phyloP scores from a whole-genome alignment of 2,888 invertebrate species.

The Synanthedon vespiformis region DNA sequence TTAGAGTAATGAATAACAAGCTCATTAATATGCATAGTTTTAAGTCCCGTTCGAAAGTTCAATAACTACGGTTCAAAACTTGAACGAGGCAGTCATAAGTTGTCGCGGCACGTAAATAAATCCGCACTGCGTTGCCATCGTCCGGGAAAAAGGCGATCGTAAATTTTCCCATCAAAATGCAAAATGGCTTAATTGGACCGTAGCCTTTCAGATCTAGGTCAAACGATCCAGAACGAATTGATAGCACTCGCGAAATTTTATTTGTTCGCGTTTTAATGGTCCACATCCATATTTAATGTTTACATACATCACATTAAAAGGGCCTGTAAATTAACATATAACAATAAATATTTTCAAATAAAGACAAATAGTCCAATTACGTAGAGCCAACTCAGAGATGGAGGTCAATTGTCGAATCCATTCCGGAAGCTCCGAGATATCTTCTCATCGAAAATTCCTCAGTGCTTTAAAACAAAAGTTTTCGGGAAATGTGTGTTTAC shows the following conservation, averaged over 20 bases:
- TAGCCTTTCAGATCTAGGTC: constrained; percentile 62
- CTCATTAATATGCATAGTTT: constrained; percentile 5
- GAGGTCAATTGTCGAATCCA: too few species aligned
- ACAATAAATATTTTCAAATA: background rate
- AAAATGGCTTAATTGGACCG: constrained; percentile 68
- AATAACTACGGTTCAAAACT: constrained; percentile 9
- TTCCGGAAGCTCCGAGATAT: too few species aligned
- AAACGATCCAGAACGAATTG: constrained; percentile 60
- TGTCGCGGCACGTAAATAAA: constrained; percentile 42
- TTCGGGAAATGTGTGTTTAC: too few species aligned
- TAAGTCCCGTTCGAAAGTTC: constrained; percentile 10
- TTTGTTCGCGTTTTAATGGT: constrained; percentile 39
- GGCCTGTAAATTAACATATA: too few species aligned
- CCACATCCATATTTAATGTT: constrained; percentile 1
- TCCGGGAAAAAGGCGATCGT: constrained; percentile 47
- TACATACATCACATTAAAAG: too few species aligned
- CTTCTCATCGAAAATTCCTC: too few species aligned
- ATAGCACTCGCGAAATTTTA: constrained; percentile 47
- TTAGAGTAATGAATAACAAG: constrained; percentile 4
- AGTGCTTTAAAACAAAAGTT: too few species aligned
- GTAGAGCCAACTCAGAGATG: too few species aligned
- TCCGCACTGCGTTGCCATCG: constrained; percentile 32
- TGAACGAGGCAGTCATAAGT: constrained; percentile 13
- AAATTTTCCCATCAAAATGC: constrained; percentile 68
- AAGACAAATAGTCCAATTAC: constrained; percentile 1